phyloP scores from a whole-genome alignment of 2,888 invertebrate species.

The Sipunculus nudus region DNA sequence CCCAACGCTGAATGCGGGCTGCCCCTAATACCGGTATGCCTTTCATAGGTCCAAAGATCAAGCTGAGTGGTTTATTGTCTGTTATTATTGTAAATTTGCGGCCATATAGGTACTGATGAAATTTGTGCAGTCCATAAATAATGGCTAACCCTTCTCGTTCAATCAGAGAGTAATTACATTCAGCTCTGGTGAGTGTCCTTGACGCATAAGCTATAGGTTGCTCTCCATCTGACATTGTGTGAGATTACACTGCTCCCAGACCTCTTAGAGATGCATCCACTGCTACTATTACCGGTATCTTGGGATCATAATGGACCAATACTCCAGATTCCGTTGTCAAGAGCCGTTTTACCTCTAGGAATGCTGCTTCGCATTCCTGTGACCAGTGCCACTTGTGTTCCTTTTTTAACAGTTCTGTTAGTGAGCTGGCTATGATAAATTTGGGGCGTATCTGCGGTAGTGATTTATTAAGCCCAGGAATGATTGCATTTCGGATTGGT shows the following conservation, averaged over 20 bases:
- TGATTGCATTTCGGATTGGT: slow-evolving; percentile 7
- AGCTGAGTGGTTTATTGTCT: no score
- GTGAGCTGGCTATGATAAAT: slow-evolving; percentile 15
- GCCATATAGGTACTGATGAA: no score
- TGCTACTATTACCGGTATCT: slow-evolving; percentile 28
- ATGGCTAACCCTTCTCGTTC: no score
- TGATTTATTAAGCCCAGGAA: slow-evolving; percentile 23
- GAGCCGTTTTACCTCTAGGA: slow-evolving; percentile 5
- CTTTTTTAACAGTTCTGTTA: slow-evolving; percentile 15
- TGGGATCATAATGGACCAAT: slow-evolving; percentile 32
- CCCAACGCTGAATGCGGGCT: no score
- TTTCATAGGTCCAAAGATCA: no score
- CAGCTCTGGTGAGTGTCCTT: no score
- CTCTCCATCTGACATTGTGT: no score
- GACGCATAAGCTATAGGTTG: no score
- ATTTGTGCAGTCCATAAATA: no score
- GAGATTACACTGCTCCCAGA: slow-evolving; percentile 40
- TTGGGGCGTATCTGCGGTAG: slow-evolving; percentile 17
- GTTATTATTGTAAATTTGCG: no score
- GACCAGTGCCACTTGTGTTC: slow-evolving; percentile 15
- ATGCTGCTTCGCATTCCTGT: slow-evolving; percentile 6
- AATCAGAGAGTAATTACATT: no score
- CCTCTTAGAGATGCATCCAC: slow-evolving; percentile 42
- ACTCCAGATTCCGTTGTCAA: slow-evolving; percentile 7
- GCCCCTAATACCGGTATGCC: no score